These are phyloP conservation scores for Oryzias sinensis DNA, from an alignment of 2,797 vertebrate species.

Conservation along the genomic window DNA sequence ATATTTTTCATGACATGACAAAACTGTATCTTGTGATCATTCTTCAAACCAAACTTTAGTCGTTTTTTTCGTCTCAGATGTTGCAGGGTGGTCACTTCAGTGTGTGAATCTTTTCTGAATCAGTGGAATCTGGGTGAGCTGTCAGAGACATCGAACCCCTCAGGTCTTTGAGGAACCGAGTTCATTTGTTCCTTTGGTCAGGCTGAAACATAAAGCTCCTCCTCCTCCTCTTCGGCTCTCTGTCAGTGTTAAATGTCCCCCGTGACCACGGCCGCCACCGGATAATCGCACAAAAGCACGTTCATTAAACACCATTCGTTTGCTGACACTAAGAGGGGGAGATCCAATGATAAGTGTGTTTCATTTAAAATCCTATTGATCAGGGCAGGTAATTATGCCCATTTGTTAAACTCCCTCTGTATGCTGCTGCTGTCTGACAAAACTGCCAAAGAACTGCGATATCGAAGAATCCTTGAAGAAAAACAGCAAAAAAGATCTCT, in stretches of 20 bases:
- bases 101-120: too few relatives aligned
- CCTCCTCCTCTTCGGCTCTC: slow-evolving; percentile 34
- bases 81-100: too few relatives aligned
- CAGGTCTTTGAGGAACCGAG: too few relatives aligned
- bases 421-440: slow-evolving; percentile 5
- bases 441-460: not conserved
- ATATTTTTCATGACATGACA: too few relatives aligned
- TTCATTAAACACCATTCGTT: slow-evolving; percentile 16
- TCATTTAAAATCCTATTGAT: slow-evolving; percentile 67
- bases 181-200: too few relatives aligned
- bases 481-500: not conserved
- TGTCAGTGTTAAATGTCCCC: slow-evolving; percentile 53
- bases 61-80: too few relatives aligned
- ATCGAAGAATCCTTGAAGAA: slow-evolving; percentile 9
- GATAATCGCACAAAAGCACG: slow-evolving; percentile 28
- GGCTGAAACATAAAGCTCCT: slow-evolving; percentile 23
- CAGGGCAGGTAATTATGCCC: slow-evolving; percentile 46
- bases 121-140: too few relatives aligned
- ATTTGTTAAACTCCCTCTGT: slow-evolving; percentile 45
- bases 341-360: slow-evolving; percentile 59
- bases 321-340: slow-evolving; percentile 7
- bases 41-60: too few relatives aligned
- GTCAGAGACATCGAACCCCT: too few relatives aligned
- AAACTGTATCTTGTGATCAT: too few relatives aligned
- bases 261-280: slow-evolving; percentile 30